phyloP scores from a whole-genome alignment of 1,140 invertebrate genomes.

The Lordiphosa stackelbergi region DNA sequence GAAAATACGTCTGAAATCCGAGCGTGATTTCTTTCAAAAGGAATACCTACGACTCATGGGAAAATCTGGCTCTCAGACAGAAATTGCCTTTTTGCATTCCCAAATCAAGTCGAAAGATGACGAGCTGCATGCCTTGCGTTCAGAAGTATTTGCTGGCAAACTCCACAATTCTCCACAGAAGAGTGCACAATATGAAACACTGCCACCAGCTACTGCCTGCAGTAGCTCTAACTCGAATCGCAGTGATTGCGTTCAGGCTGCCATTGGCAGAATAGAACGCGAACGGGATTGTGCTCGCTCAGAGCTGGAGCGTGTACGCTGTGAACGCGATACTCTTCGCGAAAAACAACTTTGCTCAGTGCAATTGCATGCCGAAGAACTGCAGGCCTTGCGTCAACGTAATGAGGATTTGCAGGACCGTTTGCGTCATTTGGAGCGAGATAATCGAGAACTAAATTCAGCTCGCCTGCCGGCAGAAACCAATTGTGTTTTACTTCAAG shows the following conservation, averaged over 20 bases:
- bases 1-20: constrained; percentile 58
- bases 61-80: constrained; percentile 58
- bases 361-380: constrained; percentile 56
- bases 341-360: constrained; percentile 56
- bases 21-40: constrained; percentile 73
- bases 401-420: constrained; percentile 50
- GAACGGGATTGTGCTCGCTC: constrained; percentile 64
- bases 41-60: constrained; percentile 64
- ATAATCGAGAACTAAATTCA: constrained; percentile 58
- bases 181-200: constrained; percentile 26
- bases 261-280: constrained; percentile 56
- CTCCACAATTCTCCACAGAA: constrained; percentile 36
- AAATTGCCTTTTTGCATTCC: constrained; percentile 61
- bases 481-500: constrained; percentile 53
- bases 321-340: constrained; percentile 59
- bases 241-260: constrained; percentile 67
- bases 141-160: constrained; percentile 41
- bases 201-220: constrained; percentile 12
- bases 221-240: constrained; percentile 25
- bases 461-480: constrained; percentile 59
- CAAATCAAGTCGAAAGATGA: constrained; percentile 76
- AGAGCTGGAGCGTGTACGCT: constrained; percentile 65
- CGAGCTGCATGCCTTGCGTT: constrained; percentile 48
- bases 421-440: constrained; percentile 52
- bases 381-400: constrained; percentile 45